phyloP scores from a whole-genome alignment of 2,113 vertebrate genomes.

The Ceratotherium simum region DNA sequence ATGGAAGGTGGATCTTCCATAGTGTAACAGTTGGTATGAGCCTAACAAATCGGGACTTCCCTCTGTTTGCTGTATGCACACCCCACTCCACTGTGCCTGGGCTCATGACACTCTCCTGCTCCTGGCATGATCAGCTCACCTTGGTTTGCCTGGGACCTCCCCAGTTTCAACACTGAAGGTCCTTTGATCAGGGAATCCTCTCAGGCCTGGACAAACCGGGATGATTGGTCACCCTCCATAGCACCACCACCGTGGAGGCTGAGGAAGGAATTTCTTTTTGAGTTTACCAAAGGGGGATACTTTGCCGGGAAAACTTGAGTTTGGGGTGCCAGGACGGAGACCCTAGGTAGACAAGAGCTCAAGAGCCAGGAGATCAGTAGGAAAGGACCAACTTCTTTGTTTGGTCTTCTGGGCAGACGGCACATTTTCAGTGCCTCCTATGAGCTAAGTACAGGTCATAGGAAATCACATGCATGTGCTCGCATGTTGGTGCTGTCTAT shows the following conservation, averaged over 20 bases:
- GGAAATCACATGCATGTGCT: rapidly evolving
- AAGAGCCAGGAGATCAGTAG: too few species aligned
- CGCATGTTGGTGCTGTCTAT: too few species aligned
- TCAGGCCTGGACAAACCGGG: not conserved
- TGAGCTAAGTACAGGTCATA: rapidly evolving
- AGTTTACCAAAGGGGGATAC: not conserved
- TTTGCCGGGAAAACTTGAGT: not conserved
- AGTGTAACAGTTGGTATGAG: not conserved
- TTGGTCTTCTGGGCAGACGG: not conserved
- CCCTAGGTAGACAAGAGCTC: not conserved
- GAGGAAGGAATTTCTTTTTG: not conserved
- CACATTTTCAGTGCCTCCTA: too few species aligned
- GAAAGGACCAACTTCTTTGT: not conserved
- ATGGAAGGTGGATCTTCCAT: not conserved
- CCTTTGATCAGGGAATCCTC: not conserved
- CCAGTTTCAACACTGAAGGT: not conserved
- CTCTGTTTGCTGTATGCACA: not conserved
- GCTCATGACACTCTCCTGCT: not conserved
- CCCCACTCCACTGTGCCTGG: not conserved
- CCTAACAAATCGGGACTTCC: not conserved
- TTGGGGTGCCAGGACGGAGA: not conserved
- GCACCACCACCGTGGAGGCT: not conserved
- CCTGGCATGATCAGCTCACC: not conserved
- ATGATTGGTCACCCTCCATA: not conserved
- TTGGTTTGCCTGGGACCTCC: not conserved